Percentiles rank a stretch among this genome's conserved stretches.
These are phyloP conservation scores for Ophioninae sp. DNA, from an alignment of 2,888 invertebrate species.

Conservation along the genomic window DNA sequence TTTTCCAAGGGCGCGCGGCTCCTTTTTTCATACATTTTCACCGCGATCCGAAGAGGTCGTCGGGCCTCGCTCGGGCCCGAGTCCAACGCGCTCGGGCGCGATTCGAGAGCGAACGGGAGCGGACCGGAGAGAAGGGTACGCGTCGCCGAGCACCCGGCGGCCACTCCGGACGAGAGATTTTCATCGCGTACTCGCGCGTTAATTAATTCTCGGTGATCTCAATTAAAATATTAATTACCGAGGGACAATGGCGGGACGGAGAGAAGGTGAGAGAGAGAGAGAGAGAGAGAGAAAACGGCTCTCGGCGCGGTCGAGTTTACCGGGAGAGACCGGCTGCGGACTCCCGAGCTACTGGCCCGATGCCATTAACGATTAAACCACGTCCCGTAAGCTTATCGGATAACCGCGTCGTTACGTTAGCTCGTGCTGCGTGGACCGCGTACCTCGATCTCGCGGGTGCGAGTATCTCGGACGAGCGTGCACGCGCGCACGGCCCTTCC, in stretches of 20 bases:
- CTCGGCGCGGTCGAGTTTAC: conserved; percentile 40
- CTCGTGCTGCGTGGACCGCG: conserved; percentile 69
- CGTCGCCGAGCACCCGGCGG: conserved; percentile 33
- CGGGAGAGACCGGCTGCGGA: conserved; percentile 65
- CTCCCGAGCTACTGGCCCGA: conserved; percentile 71
- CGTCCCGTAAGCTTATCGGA: conserved; percentile 79
- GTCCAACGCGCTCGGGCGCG: no score
- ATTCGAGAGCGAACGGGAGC: conserved; percentile 71
- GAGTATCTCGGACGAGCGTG: conserved; percentile 11
- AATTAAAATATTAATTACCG: conserved; percentile 80
- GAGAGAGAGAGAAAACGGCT: no score
- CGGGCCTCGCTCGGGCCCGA: no score
- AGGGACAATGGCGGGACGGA: conserved; percentile 72
- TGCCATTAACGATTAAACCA: conserved; percentile 79
- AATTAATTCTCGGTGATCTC: conserved; percentile 79
- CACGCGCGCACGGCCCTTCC: conserved; percentile 9
- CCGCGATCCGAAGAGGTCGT: no score
- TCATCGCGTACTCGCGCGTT: conserved; percentile 73
- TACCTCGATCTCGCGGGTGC: conserved; percentile 56
- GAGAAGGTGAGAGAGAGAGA: no score
- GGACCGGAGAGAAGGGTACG: conserved; percentile 56
- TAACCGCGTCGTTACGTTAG: conserved; percentile 74
- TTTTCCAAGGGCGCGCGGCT: background rate
- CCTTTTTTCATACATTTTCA: background rate
- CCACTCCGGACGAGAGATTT: conserved; percentile 61